Conservation (phyloP, 2,888 invertebrate genomes). For the Leptothorax acervorum region DNA sequence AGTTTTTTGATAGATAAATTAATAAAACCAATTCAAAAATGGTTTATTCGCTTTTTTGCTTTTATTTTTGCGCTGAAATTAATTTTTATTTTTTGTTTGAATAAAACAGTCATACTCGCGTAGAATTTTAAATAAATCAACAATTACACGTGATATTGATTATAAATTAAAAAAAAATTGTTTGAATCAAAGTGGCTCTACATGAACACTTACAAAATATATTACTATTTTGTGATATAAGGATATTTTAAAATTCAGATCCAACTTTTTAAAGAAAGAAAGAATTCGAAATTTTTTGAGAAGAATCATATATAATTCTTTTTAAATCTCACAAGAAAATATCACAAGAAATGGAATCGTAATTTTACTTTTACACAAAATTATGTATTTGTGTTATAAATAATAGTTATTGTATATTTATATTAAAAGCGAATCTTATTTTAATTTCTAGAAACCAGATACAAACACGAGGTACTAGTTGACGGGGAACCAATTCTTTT, state of each 20-base stretch:
- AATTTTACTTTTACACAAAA: constrained; percentile 3
- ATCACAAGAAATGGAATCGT: neutral
- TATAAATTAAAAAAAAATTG: neutral
- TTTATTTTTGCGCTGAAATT: neutral
- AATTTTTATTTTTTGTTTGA: neutral
- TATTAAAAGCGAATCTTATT: neutral
- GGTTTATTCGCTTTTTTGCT: neutral
- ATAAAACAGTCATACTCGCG: neutral
- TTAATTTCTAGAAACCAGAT: constrained; percentile 92
- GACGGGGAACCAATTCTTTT: constrained; percentile 96
- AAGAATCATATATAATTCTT: neutral
- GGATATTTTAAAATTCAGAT: too few species aligned
- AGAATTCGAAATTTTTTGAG: neutral
- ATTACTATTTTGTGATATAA: too few species aligned
- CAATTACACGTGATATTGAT: neutral
- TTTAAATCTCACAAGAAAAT: too few species aligned
- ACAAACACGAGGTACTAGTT: constrained; percentile 95
- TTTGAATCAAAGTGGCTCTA: neutral
- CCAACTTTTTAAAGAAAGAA: neutral
- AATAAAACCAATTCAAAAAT: neutral
- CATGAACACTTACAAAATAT: neutral
- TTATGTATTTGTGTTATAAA: neutral
- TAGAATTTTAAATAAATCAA: neutral
- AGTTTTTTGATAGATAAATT: neutral
- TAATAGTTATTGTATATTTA: neutral